Percentiles rank a stretch among this genome's conserved stretches.
Evolutionary conservation across 2,113 vertebrate species (phyloP).

Genomic region (Puma concolor): DNA sequence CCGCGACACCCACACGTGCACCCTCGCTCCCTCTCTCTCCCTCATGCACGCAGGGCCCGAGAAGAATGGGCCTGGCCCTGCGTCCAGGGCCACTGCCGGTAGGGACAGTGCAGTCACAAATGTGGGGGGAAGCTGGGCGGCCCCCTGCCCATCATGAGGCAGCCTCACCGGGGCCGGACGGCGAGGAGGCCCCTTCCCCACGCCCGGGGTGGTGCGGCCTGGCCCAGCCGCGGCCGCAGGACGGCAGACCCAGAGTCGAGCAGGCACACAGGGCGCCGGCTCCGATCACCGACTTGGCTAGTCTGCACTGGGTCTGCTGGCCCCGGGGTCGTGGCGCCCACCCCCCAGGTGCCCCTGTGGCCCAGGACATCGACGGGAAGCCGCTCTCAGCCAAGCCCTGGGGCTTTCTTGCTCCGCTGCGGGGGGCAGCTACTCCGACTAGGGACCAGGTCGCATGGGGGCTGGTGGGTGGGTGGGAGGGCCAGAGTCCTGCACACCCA

Average conservation of each 20-base stretch:
- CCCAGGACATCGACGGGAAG: not conserved
- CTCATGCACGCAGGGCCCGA: not conserved
- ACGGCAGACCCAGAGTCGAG: not conserved
- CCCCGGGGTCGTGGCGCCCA: not conserved
- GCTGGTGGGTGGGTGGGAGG: not conserved
- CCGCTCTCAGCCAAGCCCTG: not conserved
- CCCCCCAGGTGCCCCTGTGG: not conserved
- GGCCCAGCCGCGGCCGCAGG: rapidly evolving
- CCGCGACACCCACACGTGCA: rapidly evolving
- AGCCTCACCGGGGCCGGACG: not conserved
- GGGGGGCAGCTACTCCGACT: not conserved
- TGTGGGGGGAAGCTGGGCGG: rapidly evolving
- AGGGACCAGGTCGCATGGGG: not conserved
- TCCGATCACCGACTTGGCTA: rapidly evolving
- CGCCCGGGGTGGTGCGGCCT: rapidly evolving
- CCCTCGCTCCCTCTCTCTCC: not conserved
- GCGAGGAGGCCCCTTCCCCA: not conserved
- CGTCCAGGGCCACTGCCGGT: rapidly evolving
- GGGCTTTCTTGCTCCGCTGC: not conserved
- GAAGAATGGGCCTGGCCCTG: not conserved
- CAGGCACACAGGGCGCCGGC: rapidly evolving
- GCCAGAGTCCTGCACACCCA: not conserved
- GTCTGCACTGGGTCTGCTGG: not conserved
- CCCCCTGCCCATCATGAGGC: not conserved
- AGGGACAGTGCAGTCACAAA: rapidly evolving